Evolutionary conservation across 1,140 invertebrate genomes (phyloP), one percentile per base, ranked within the genome.

Genomic region (Polyergus mexicanus): DNA sequence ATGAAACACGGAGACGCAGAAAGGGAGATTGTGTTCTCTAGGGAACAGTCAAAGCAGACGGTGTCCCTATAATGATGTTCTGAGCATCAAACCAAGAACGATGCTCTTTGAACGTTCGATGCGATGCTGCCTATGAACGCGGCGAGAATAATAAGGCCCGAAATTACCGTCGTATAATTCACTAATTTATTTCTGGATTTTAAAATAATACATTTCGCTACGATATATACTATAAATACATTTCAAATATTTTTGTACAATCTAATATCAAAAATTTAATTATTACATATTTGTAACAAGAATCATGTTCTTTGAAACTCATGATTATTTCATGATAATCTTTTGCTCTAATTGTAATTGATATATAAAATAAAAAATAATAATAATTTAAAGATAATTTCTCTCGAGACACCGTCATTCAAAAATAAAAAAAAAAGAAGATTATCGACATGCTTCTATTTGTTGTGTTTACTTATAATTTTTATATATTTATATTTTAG

Each of bases 11-110:
- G 86, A 86, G 85, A 88, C 81, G 86, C 91, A 89, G 91, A 94
- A 90, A 94, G 94, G 94, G 93, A 93, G 91, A 94, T 94, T 93
- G 93, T 94, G 92, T 93, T 94, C 94, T 94, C 93, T 93, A 81
- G 94, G 94, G 94, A 95, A 92, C 93, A 95, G 94, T 95, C 94
- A 94, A 95, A 95, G 94, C 93, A 86, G 68, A 51, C 77, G 60
- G 84, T 89, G 91, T 91, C 92, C 93, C 92, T 93, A 90, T 92
- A 92, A 93, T 93, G 93, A 94, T 91, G 94, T 94, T 94, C 92
- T 92, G 91, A 91, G 92, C 92, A 95, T 94, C 94, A 94, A 95
- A 94, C 94, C 54, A 92, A 89, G 47, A 88, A 90, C 89, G 91
- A 93, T 91, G 89, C 91, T 93, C 92, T 92, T 91, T 90, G 92